Conservation (phyloP, 2,888 invertebrate genomes). For the Smittia sp. region DNA sequence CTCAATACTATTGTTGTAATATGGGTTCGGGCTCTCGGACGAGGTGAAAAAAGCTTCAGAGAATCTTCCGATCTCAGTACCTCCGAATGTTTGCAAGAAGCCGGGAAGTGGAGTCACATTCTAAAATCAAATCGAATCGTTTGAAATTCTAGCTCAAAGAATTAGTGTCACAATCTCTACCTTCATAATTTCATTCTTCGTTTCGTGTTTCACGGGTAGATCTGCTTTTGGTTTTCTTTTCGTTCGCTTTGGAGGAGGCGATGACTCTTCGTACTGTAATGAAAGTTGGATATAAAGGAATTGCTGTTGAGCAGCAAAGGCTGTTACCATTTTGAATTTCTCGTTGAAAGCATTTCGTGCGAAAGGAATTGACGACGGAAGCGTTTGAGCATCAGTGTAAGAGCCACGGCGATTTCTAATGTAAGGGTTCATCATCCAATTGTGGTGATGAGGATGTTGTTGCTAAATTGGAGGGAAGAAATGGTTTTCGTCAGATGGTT, state of each 20-base stretch:
- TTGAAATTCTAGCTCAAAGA: too few relatives aligned
- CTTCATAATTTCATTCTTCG: conserved; percentile 31
- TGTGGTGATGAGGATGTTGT: conserved; percentile 30
- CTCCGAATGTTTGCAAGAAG: conserved; percentile 82
- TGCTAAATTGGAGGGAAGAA: background rate
- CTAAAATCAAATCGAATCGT: conserved; percentile 42
- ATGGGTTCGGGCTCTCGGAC: conserved; percentile 47
- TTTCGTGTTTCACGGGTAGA: background rate
- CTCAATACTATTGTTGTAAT: conserved; percentile 45
- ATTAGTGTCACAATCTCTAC: background rate
- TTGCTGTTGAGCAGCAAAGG: background rate
- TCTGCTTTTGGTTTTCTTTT: conserved; percentile 36
- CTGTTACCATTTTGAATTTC: conserved; percentile 19
- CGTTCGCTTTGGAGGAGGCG: conserved; percentile 31
- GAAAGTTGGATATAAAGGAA: background rate
- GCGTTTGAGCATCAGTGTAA: conserved; percentile 27
- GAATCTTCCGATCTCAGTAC: conserved; percentile 82
- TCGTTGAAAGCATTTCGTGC: background rate
- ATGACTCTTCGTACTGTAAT: conserved; percentile 27
- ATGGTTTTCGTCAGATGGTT: background rate
- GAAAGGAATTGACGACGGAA: conserved; percentile 26
- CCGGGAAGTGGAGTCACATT: conserved; percentile 65
- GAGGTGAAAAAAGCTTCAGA: conserved; percentile 62
- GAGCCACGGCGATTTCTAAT: conserved; percentile 17
- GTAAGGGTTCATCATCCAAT: conserved; percentile 36